A percentile compares a stretch with the other conserved stretches of the same genome.
Evolutionary conservation across 2,888 invertebrate species (phyloP).

Genomic region (Ichneumon xanthorius): DNA sequence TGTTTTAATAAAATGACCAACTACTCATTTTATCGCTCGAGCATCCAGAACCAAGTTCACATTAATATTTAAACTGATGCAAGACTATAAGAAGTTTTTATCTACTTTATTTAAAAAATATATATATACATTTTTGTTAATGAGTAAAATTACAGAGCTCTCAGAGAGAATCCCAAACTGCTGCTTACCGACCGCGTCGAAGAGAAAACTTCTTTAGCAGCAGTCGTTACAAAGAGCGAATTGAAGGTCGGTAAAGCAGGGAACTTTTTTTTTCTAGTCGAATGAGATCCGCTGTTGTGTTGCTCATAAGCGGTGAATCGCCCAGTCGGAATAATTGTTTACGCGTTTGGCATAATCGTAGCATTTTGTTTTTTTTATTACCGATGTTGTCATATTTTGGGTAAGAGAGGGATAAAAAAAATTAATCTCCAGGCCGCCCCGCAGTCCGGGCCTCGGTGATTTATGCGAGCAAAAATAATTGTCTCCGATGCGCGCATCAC

Average conservation of each 20-base stretch:
- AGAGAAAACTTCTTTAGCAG: slow-evolving; percentile 14
- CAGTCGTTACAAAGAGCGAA: slow-evolving; percentile 17
- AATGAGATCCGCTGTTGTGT: not conserved
- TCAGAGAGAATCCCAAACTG: not conserved
- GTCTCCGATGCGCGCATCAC: not conserved
- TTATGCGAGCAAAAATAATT: not conserved
- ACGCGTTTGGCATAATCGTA: not conserved
- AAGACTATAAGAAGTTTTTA: not conserved
- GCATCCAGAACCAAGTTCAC: not conserved
- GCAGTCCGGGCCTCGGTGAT: not conserved
- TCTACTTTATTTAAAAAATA: not conserved
- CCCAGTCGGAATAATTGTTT: not conserved
- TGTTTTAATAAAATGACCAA: not conserved
- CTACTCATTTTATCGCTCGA: not conserved
- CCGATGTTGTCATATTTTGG: not conserved
- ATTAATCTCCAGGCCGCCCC: not conserved
- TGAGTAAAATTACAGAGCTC: not conserved
- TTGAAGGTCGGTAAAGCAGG: slow-evolving; percentile 37
- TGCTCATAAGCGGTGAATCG: not conserved
- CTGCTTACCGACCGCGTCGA: not conserved
- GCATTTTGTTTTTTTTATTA: not conserved
- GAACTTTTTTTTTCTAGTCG: not conserved
- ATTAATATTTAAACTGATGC: not conserved
- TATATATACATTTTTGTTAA: not conserved
- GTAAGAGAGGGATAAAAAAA: slow-evolving; percentile 10